Conservation (phyloP, 2,888 invertebrate species). For the Troides oblongomaculatus region DNA sequence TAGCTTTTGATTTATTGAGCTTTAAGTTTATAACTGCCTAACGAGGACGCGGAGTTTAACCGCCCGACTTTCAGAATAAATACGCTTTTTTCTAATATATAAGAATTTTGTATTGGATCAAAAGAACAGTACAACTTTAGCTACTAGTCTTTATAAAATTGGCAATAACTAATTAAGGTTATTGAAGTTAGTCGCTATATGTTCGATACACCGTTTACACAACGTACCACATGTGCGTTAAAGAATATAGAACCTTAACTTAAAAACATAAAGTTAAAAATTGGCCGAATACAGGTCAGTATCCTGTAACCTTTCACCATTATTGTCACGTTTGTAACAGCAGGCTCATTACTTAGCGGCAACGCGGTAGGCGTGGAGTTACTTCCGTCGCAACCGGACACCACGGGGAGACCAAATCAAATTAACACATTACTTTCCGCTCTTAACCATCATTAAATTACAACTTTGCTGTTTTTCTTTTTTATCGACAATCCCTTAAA, state of each 20-base stretch:
- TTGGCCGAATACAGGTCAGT: constrained; percentile 26
- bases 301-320: constrained; percentile 23
- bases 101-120: constrained; percentile 3
- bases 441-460: constrained; percentile 46
- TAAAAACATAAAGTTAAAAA: constrained; percentile 40
- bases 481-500: not conserved
- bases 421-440: constrained; percentile 67
- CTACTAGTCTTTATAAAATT: not conserved
- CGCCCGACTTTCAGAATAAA: constrained; percentile 9
- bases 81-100: not conserved
- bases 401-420: constrained; percentile 69
- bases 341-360: constrained; percentile 75
- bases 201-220: constrained; percentile 8
- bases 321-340: constrained; percentile 49
- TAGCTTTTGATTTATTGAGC: constrained; percentile 70
- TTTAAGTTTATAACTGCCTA: constrained; percentile 31
- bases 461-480: constrained; percentile 4
- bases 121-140: not conserved
- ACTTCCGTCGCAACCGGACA: constrained; percentile 74
- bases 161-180: constrained; percentile 27
- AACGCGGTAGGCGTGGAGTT: constrained; percentile 60
- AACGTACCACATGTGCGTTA: not conserved
- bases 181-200: constrained; percentile 26
- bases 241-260: constrained; percentile 6
- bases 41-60: constrained; percentile 1